These are phyloP conservation scores for Epirrhoe alternata DNA, from an alignment of 2,888 invertebrate species.

Conservation along the genomic window DNA sequence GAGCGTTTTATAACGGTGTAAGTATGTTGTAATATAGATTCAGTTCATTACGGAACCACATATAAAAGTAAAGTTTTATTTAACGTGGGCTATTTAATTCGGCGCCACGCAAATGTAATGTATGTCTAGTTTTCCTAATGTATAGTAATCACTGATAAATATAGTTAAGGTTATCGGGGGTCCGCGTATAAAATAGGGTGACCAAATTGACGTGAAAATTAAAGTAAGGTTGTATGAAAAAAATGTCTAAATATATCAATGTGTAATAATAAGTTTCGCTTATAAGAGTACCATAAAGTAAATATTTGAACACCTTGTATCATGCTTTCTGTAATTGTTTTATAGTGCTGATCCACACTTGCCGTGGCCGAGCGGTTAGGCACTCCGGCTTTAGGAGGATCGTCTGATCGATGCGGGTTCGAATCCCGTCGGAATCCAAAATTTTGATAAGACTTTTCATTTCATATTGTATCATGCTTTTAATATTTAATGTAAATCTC, in stretches of 20 bases:
- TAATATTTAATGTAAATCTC: too few relatives aligned
- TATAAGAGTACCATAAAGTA: too few relatives aligned
- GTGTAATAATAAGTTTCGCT: too few relatives aligned
- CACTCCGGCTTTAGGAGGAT: too few relatives aligned
- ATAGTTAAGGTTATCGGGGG: constrained; percentile 80
- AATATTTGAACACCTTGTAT: too few relatives aligned
- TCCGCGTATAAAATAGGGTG: constrained; percentile 61
- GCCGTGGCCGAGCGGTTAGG: too few relatives aligned
- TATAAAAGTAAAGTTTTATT: background rate
- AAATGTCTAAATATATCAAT: background rate
- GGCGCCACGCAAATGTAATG: constrained; percentile 31
- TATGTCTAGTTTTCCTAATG: constrained; percentile 53
- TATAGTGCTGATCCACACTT: too few relatives aligned
- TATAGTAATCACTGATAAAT: constrained; percentile 77
- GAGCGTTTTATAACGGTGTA: background rate
- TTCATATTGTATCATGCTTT: too few relatives aligned
- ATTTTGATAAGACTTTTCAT: too few relatives aligned
- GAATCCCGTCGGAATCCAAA: too few relatives aligned
- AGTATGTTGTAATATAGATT: background rate
- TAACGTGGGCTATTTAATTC: background rate
- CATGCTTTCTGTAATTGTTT: too few relatives aligned
- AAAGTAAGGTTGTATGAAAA: background rate
- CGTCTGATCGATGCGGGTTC: too few relatives aligned
- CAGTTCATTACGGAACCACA: background rate
- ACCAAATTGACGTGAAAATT: constrained; percentile 45